These are phyloP conservation scores for Melanostoma mellinum DNA, from an alignment of 2,888 invertebrate genomes.

Conservation along the genomic window DNA sequence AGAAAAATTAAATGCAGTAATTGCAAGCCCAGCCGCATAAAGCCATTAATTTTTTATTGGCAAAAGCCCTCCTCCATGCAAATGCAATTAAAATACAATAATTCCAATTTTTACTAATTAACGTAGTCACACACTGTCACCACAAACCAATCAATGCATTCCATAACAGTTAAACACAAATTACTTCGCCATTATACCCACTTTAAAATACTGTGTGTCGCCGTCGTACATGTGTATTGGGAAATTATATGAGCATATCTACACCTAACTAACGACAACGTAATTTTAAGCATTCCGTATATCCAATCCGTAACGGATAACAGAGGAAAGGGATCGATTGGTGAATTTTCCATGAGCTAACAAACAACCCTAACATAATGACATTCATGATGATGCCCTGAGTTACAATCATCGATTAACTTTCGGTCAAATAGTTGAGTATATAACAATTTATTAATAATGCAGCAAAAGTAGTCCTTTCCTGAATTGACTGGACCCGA, in stretches of 20 bases:
- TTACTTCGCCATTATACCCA: constrained; percentile 63
- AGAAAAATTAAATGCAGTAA: not conserved
- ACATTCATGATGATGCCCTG: constrained; percentile 46
- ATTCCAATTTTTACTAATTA: constrained; percentile 66
- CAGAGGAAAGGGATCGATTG: constrained; percentile 20
- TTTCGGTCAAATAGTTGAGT: constrained; percentile 68
- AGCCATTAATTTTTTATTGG: constrained; percentile 34
- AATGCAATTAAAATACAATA: constrained; percentile 67
- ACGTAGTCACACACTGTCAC: constrained; percentile 61
- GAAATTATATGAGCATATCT: not conserved
- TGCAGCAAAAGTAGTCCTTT: constrained; percentile 39
- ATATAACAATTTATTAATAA: constrained; percentile 69
- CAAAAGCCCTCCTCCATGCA: not conserved
- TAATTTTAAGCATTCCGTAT: not conserved
- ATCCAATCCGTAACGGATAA: too few species aligned
- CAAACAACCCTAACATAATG: constrained; percentile 29
- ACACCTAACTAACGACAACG: constrained; percentile 1
- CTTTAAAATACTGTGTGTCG: constrained; percentile 31
- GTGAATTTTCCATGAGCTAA: constrained; percentile 53
- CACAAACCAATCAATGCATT: constrained; percentile 55
- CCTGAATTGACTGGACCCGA: constrained; percentile 39
- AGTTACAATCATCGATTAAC: constrained; percentile 66
- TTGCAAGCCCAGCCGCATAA: constrained; percentile 19
- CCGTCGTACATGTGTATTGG: not conserved
- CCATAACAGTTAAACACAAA: constrained; percentile 60